phyloP scores from a whole-genome alignment of 2,888 invertebrate species.

The Eupsilia transversa region DNA sequence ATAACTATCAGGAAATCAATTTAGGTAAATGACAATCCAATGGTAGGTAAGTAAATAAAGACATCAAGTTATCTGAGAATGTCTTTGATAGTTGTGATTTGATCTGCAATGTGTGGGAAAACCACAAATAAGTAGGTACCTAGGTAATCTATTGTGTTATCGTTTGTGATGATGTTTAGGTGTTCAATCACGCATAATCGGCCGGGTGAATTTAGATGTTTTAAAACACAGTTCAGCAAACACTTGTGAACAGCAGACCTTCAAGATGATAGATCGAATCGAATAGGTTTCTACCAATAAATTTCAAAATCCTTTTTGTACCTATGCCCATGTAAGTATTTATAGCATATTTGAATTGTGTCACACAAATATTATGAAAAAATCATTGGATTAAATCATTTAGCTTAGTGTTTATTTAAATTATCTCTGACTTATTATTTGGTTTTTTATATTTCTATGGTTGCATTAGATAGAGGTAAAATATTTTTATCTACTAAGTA shows the following conservation, averaged over 20 bases:
- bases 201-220: not conserved
- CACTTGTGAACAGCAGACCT: not conserved
- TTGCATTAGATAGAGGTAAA: too few relatives aligned
- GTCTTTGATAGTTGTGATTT: not conserved
- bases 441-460: too few relatives aligned
- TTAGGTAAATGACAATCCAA: not conserved
- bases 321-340: not conserved
- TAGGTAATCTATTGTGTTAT: not conserved
- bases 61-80: not conserved
- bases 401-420: too few relatives aligned
- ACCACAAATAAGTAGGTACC: not conserved
- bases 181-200: not conserved
- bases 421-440: not conserved
- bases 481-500: too few relatives aligned
- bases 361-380: not conserved
- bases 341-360: not conserved
- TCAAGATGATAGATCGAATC: not conserved
- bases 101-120: not conserved
- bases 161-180: not conserved
- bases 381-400: too few relatives aligned
- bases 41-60: not conserved
- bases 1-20: slow-evolving; percentile 19
- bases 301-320: not conserved
- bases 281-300: not conserved
- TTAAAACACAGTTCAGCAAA: not conserved